These are phyloP conservation scores for Equus przewalskii DNA, from an alignment of 2,113 vertebrate species.

Conservation along the genomic window DNA sequence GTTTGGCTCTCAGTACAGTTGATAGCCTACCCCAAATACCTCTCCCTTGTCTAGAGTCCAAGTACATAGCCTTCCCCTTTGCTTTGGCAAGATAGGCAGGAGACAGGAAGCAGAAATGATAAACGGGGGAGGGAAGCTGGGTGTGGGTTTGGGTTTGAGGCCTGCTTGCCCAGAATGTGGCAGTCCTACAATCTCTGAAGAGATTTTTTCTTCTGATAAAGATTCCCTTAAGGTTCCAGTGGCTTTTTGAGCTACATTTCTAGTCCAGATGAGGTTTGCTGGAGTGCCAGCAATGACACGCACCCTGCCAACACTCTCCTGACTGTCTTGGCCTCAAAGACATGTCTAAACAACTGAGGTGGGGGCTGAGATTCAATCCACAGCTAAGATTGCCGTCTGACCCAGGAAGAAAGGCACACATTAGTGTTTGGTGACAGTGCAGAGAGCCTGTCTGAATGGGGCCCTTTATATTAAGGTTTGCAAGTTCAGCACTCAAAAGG, in stretches of 20 bases:
- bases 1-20: neutral
- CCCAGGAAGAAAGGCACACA: conserved; percentile 54
- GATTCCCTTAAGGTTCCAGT: conserved; percentile 65
- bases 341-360: conserved; percentile 49
- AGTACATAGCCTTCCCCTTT: conserved; percentile 56
- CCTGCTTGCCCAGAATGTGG: conserved; percentile 50
- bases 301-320: conserved; percentile 31
- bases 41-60: conserved; percentile 42
- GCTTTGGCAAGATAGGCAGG: conserved; percentile 58
- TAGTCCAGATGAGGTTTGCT: conserved; percentile 68
- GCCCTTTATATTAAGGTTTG: conserved; percentile 64
- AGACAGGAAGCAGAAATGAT: conserved; percentile 66
- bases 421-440: conserved; percentile 63
- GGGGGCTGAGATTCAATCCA: conserved; percentile 51
- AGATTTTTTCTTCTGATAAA: conserved; percentile 70
- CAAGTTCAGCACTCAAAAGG: conserved; percentile 56
- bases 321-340: conserved; percentile 53
- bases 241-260: conserved; percentile 11
- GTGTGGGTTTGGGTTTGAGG: conserved; percentile 60
- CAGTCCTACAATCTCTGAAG: conserved; percentile 43
- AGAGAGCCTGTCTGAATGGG: conserved; percentile 30
- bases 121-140: conserved; percentile 2
- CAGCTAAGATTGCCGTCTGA: conserved; percentile 9
- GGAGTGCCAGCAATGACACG: conserved; percentile 69
- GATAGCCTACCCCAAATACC: conserved; percentile 7